phyloP scores from a whole-genome alignment of 2,113 vertebrate genomes.

The Reinhardtius hippoglossoides region DNA sequence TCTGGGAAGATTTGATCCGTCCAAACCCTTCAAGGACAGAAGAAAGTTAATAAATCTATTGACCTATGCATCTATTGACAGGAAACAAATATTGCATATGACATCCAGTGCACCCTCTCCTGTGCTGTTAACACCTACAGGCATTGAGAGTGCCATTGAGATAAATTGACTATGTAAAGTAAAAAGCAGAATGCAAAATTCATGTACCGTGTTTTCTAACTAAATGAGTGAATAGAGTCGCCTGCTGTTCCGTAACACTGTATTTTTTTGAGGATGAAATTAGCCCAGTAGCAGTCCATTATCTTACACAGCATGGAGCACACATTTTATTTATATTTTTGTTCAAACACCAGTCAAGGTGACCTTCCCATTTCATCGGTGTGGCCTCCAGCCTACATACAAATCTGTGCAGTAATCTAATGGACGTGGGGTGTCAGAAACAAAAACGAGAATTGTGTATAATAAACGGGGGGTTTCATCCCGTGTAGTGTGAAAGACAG shows the following conservation, averaged over 20 bases:
- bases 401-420: constrained; percentile 61
- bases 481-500: constrained; percentile 42
- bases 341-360: constrained; percentile 75
- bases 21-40: background rate
- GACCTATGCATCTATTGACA: constrained; percentile 5
- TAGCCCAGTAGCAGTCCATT: constrained; percentile 82
- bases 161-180: constrained; percentile 36
- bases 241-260: constrained; percentile 66
- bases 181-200: constrained; percentile 75
- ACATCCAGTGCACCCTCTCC: constrained; percentile 11
- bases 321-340: constrained; percentile 63
- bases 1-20: background rate
- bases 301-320: constrained; percentile 79
- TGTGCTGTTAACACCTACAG: constrained; percentile 12
- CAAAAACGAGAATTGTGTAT: constrained; percentile 51
- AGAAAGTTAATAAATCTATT: background rate
- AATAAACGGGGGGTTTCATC: constrained; percentile 57
- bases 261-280: constrained; percentile 81
- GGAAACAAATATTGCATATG: constrained; percentile 9
- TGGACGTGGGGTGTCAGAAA: constrained; percentile 42
- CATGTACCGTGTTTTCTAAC: constrained; percentile 57
- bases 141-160: constrained; percentile 1
- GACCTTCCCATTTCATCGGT: constrained; percentile 78
- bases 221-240: constrained; percentile 62
- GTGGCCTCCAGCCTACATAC: constrained; percentile 64